Evolutionary conservation across 2,113 vertebrate species (phyloP).

Genomic region (Sula dactylatra): DNA sequence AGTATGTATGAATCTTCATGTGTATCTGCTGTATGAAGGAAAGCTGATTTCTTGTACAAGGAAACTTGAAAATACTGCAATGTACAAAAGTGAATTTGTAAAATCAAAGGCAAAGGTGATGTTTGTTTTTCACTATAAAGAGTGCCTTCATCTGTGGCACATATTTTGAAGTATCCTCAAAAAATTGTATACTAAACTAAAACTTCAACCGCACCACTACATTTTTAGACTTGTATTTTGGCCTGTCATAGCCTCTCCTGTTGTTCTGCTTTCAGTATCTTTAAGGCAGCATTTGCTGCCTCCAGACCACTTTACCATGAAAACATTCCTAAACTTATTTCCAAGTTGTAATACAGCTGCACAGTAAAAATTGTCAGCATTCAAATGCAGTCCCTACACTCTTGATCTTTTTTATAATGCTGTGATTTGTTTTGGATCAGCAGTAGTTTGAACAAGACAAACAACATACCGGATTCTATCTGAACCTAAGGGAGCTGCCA

Average conservation of each 20-base stretch:
- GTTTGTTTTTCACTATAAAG: background rate
- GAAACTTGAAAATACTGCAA: background rate
- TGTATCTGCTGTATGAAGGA: background rate
- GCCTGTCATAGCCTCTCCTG: background rate
- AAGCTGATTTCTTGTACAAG: background rate
- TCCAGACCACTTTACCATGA: background rate
- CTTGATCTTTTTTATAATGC: constrained; percentile 27
- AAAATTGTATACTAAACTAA: background rate
- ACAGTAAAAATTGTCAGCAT: background rate
- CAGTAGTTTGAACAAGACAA: constrained; percentile 62
- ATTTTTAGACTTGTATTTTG: background rate
- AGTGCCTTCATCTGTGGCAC: background rate
- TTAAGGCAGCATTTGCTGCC: background rate
- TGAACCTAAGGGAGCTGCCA: constrained; percentile 42
- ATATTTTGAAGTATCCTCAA: background rate
- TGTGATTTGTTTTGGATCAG: constrained; percentile 64
- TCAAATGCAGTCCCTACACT: background rate
- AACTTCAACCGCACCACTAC: background rate
- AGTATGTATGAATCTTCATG: background rate
- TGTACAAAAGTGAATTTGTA: background rate
- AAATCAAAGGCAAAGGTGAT: background rate
- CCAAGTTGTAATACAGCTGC: background rate
- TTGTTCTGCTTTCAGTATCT: background rate
- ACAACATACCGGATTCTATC: constrained; percentile 5
- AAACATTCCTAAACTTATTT: constrained; percentile 18